These are phyloP conservation scores for Eulemur rufifrons DNA, from an alignment of 2,113 vertebrate genomes.

Conservation along the genomic window DNA sequence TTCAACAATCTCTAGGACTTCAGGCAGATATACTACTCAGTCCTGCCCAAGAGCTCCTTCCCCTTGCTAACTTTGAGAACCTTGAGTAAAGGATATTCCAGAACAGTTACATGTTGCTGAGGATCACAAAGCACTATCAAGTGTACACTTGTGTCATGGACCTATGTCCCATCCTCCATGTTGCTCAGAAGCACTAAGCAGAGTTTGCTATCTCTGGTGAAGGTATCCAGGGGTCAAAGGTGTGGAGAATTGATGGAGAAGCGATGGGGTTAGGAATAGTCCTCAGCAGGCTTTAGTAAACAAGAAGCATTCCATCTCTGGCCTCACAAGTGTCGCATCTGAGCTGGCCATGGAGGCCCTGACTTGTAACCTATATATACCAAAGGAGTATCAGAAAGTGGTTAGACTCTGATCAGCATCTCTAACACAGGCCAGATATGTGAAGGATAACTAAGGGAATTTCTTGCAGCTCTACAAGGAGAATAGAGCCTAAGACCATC, in stretches of 20 bases:
- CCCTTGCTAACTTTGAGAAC: neutral
- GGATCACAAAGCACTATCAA: neutral
- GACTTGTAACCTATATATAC: neutral
- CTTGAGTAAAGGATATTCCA: neutral
- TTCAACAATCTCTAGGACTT: neutral
- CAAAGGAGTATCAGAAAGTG: neutral
- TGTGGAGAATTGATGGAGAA: neutral
- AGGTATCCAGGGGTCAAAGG: neutral
- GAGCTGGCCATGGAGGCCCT: neutral
- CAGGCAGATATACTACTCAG: neutral
- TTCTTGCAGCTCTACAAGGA: neutral
- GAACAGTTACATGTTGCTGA: neutral
- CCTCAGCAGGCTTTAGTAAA: neutral
- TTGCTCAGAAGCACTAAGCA: neutral
- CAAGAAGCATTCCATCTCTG: neutral
- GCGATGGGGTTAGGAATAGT: neutral
- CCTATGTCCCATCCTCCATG: neutral
- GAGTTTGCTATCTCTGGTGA: neutral
- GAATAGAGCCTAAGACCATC: neutral
- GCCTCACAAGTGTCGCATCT: neutral
- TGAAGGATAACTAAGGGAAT: neutral
- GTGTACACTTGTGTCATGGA: neutral
- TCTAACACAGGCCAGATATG: neutral
- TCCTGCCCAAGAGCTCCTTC: neutral
- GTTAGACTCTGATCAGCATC: neutral